These are phyloP conservation scores for Variabilichromis moorii DNA, from an alignment of 2,113 vertebrate species.

Conservation along the genomic window DNA sequence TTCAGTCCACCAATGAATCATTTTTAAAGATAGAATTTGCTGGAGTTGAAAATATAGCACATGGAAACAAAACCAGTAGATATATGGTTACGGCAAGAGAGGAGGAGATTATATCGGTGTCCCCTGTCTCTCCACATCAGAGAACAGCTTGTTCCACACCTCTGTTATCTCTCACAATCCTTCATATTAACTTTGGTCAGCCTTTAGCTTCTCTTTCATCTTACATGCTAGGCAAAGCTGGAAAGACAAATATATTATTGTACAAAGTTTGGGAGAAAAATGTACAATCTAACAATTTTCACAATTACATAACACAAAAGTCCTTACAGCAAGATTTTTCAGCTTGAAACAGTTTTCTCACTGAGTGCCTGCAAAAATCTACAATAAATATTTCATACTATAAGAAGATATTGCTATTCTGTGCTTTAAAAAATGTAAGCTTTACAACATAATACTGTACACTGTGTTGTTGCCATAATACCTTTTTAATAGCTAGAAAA, in stretches of 20 bases:
- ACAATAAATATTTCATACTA: background rate
- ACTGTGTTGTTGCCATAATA: background rate
- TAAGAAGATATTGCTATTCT: background rate
- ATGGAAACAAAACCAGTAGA: slow-evolving; percentile 3
- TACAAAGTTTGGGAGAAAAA: background rate
- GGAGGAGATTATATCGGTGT: slow-evolving; percentile 7
- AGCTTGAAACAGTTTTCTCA: background rate
- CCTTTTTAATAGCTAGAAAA: background rate
- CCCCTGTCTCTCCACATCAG: background rate
- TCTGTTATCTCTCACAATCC: slow-evolving; percentile 31
- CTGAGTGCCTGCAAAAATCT: background rate
- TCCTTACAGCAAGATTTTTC: background rate
- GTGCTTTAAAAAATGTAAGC: background rate
- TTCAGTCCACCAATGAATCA: background rate
- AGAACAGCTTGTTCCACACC: slow-evolving; percentile 14
- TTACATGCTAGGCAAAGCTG: background rate
- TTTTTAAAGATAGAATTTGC: background rate
- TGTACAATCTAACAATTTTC: background rate
- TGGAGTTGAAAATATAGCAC: background rate
- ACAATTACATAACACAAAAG: background rate
- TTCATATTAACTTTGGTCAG: slow-evolving; percentile 6
- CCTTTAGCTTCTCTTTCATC: slow-evolving; percentile 17
- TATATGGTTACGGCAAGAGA: background rate
- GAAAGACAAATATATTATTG: background rate
- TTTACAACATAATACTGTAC: background rate